Base-by-base conservation (phyloP, 2,888 invertebrate genomes). In the Pinctada fucata region DNA sequence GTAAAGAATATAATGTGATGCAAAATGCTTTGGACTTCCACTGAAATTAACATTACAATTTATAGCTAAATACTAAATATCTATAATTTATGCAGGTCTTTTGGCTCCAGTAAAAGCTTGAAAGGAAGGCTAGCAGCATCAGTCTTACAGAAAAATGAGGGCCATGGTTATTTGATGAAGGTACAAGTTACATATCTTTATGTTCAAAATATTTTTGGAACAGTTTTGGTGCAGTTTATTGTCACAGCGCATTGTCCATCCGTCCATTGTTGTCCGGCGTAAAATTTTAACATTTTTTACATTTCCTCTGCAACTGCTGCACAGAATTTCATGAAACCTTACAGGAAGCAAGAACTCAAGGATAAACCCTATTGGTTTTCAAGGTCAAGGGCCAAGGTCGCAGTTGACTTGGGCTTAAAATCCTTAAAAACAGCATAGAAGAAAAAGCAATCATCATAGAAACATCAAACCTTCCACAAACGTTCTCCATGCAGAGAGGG, bases 51-150 rank as follows among this genome's bases (percentile, higher is more conserved):
- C 58, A 58, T 13, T 58, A 58, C 58, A 58, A 10, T 58, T 13
- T 10, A 58, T 6, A 6, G 13, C 6, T 58, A 58, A 58, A 58
- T 58, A 13, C 13, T 13, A 58, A 6, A 58, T 10, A 10, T 58
- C 67, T 13, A 47, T 48, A 48, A 48, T 69, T 13, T 69, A 47
- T 13, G 48, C 71, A 71, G 71, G 52, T 71, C 71, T 50, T 71
- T 71, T 71, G 71, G 71, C 49, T 71, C 71, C 48, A 71, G 71
- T 47, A 71, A 13, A 51, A 51, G 8, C 51, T 47, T 71, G n/a
- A 50, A n/a, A 51, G 71, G 71, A 47, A 50, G 71, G 50, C 31
- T 71, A 51, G 31, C 52, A 51, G 71, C 71, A 51, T 71, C 71
- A 47, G 50, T 51, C 4, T 16, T 71, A 13, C 71, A 71, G 71